Evolutionary conservation across 2,113 vertebrate species (phyloP).

Genomic region (Myrmecobius fasciatus): DNA sequence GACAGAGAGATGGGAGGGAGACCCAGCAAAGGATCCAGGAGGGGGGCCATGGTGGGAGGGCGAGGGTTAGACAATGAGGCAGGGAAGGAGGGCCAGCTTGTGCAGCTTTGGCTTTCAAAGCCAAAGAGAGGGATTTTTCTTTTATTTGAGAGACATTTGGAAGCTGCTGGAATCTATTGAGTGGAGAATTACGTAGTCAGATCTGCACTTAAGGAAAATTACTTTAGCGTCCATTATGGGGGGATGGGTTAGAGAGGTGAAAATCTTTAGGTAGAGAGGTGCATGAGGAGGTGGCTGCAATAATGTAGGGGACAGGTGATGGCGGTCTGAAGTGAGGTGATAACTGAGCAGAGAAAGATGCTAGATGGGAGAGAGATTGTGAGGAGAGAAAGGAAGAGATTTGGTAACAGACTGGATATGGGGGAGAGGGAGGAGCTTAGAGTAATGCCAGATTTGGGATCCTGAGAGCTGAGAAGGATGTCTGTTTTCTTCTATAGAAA

Average conservation of each 20-base stretch:
- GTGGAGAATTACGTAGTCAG: not conserved
- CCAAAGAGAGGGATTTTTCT: too few relatives aligned
- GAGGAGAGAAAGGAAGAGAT: not conserved
- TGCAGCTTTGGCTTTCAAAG: not conserved
- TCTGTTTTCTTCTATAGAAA: not conserved
- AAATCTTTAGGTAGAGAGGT: not conserved
- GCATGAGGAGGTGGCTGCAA: not conserved
- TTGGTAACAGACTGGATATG: not conserved
- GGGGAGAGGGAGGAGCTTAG: not conserved
- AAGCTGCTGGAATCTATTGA: not conserved
- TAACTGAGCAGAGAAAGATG: not conserved
- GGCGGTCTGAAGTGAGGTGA: not conserved
- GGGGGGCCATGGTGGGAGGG: not conserved
- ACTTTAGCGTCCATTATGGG: not conserved
- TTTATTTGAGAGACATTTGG: not conserved
- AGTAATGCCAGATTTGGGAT: not conserved
- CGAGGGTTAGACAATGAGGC: not conserved
- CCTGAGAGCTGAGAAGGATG: not conserved
- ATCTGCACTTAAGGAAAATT: not conserved
- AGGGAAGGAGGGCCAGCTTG: not conserved
- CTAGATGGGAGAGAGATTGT: not conserved
- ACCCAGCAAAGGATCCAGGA: not conserved
- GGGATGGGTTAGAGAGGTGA: not conserved
- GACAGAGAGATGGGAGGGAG: not conserved
- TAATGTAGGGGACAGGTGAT: not conserved